These are phyloP conservation scores for Stigmatopora argus DNA, from an alignment of 2,113 vertebrate species.

Conservation along the genomic window DNA sequence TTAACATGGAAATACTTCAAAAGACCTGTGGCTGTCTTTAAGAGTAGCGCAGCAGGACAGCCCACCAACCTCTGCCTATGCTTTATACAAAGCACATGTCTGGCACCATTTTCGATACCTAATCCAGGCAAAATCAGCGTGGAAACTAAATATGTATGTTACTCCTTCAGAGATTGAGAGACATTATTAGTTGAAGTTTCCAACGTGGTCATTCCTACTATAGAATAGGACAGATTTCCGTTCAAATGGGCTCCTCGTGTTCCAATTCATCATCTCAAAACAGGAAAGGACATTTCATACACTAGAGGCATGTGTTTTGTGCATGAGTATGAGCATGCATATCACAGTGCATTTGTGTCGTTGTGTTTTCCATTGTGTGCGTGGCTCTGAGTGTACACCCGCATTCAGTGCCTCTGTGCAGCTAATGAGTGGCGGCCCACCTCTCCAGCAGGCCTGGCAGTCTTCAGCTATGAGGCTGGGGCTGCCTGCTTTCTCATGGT, in stretches of 20 bases:
- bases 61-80: slow-evolving; percentile 19
- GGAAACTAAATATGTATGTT: background rate
- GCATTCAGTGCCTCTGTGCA: slow-evolving; percentile 64
- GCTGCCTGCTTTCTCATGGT: slow-evolving; percentile 74
- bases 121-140: background rate
- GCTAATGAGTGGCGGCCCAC: slow-evolving; percentile 73
- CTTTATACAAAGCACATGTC: slow-evolving; percentile 16
- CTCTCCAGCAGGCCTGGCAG: slow-evolving; percentile 69
- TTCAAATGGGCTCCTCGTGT: slow-evolving; percentile 4
- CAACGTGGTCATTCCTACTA: background rate
- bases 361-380: slow-evolving; percentile 49
- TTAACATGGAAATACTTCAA: slow-evolving; percentile 59
- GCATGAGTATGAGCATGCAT: slow-evolving; percentile 49
- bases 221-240: background rate
- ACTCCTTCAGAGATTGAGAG: background rate
- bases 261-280: slow-evolving; percentile 2
- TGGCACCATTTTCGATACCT: slow-evolving; percentile 6
- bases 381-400: slow-evolving; percentile 51
- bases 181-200: background rate
- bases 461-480: slow-evolving; percentile 63
- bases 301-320: slow-evolving; percentile 8
- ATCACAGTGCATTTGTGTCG: slow-evolving; percentile 44
- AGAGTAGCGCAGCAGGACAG: slow-evolving; percentile 52
- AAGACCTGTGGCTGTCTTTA: slow-evolving; percentile 37
- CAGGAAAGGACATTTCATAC: background rate